These are phyloP conservation scores for Diachasma alloeum DNA, from an alignment of 1,140 invertebrate genomes.

Conservation along the genomic window DNA sequence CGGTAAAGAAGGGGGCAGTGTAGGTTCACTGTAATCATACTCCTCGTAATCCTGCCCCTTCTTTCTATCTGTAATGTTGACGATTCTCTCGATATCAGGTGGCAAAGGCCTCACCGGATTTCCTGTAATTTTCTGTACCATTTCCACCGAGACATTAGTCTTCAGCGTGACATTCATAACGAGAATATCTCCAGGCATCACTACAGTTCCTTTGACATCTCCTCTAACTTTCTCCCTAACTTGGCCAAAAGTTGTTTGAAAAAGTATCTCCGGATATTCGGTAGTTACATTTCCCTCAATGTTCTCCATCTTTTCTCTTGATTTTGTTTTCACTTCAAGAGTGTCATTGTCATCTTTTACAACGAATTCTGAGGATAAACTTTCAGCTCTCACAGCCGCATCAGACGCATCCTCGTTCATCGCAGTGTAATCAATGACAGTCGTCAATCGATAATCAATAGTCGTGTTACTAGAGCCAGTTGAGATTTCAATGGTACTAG, in stretches of 20 bases:
- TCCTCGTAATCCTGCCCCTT: conserved; percentile 60
- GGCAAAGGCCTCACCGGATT: conserved; percentile 54
- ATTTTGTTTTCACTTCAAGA: not conserved
- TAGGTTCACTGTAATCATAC: conserved; percentile 74
- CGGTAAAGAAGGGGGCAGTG: conserved; percentile 77
- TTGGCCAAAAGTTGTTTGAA: not conserved
- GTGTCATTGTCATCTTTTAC: not conserved
- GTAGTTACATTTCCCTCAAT: not conserved
- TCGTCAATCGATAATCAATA: not conserved
- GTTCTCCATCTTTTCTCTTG: not conserved
- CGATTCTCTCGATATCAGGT: conserved; percentile 58
- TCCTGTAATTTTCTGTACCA: conserved; percentile 50
- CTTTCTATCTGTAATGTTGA: conserved; percentile 60
- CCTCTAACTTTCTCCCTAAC: conserved; percentile 4
- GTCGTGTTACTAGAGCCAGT: not conserved
- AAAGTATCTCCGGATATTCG: not conserved
- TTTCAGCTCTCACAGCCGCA: not conserved
- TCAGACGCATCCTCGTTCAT: not conserved
- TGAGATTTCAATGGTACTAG: not conserved
- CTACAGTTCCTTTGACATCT: conserved; percentile 40
- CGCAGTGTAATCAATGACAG: not conserved
- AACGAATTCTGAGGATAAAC: not conserved
- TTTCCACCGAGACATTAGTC: conserved; percentile 58
- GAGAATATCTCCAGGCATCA: conserved; percentile 54
- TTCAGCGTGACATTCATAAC: conserved; percentile 60